phyloP scores from a whole-genome alignment of 2,113 vertebrate genomes.

The Talpa occidentalis region DNA sequence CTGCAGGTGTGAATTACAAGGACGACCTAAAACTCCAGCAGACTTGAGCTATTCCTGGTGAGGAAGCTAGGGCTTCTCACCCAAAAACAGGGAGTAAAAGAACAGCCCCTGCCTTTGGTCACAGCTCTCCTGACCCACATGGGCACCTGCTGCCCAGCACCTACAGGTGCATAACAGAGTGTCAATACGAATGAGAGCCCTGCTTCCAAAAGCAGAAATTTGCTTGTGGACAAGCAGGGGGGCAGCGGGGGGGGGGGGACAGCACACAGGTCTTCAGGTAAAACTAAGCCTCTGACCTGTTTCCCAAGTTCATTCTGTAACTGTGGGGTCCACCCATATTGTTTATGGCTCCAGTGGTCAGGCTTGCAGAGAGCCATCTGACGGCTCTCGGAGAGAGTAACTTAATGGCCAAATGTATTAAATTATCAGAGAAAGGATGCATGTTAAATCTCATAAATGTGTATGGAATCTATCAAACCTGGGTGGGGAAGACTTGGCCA shows the following conservation, averaged over 20 bases:
- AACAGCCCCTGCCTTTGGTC: slow-evolving; percentile 11
- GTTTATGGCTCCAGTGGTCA: not conserved
- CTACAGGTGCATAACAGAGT: slow-evolving; percentile 6
- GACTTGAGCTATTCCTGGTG: not conserved
- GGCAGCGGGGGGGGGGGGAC: not conserved
- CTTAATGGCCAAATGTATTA: not conserved
- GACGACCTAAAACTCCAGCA: not conserved
- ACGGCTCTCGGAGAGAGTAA: not conserved
- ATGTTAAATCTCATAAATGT: slow-evolving; percentile 67
- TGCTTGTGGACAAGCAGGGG: not conserved
- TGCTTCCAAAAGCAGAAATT: not conserved
- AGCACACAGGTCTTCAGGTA: not conserved
- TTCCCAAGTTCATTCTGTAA: not conserved
- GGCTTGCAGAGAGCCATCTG: not conserved
- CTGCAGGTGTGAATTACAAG: slow-evolving; percentile 19
- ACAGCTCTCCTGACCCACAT: not conserved
- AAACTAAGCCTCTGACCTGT: not conserved
- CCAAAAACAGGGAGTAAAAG: not conserved
- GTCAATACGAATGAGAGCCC: slow-evolving; percentile 36
- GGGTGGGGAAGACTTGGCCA: slow-evolving; percentile 27
- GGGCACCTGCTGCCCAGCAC: not conserved
- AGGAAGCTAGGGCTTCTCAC: slow-evolving; percentile 8
- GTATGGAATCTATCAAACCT: slow-evolving; percentile 42
- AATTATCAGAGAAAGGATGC: slow-evolving; percentile 19
- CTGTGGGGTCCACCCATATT: not conserved